Percentiles rank a stretch among this genome's conserved stretches.
phyloP scores from a whole-genome alignment of 1,140 invertebrate genomes.

The Asobara japonica region DNA sequence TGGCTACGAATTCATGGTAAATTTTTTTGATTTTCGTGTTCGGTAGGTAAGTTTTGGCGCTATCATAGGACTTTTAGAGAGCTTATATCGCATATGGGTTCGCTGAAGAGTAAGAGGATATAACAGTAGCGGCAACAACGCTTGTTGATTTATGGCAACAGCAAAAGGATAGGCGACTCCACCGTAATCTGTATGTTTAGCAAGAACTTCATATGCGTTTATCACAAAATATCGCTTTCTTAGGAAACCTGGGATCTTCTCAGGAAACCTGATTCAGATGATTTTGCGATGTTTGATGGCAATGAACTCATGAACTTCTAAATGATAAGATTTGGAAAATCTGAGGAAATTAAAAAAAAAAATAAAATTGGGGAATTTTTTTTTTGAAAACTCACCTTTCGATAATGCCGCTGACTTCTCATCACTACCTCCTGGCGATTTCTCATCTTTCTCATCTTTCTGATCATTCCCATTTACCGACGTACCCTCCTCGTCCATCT shows the following conservation, averaged over 20 bases:
- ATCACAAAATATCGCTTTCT: no score
- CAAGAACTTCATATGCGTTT: no score
- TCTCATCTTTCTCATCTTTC: conserved; percentile 23
- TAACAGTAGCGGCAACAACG: background rate
- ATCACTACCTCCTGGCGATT: conserved; percentile 15
- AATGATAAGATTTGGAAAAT: no score
- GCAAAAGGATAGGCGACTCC: background rate
- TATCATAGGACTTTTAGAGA: no score
- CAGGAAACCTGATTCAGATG: no score
- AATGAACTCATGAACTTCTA: no score
- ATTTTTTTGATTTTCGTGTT: no score
- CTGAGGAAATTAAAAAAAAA: no score
- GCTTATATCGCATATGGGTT: background rate
- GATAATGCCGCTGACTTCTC: conserved; percentile 14
- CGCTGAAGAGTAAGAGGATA: background rate
- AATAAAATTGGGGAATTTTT: background rate
- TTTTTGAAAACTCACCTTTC: conserved; percentile 21
- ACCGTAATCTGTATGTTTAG: background rate
- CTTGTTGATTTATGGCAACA: conserved; percentile 3
- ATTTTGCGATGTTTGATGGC: no score
- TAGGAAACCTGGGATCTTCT: no score
- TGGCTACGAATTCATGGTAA: no score
- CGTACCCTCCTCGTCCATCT: conserved; percentile 34
- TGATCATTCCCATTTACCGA: conserved; percentile 22
- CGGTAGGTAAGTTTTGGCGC: no score